Percentiles rank a stretch among this genome's conserved stretches.
Evolutionary conservation across 30 jellyfish, hydroid and myxozoan genomes (phyloP).

Genomic region (Nemopilema nomurai): DNA sequence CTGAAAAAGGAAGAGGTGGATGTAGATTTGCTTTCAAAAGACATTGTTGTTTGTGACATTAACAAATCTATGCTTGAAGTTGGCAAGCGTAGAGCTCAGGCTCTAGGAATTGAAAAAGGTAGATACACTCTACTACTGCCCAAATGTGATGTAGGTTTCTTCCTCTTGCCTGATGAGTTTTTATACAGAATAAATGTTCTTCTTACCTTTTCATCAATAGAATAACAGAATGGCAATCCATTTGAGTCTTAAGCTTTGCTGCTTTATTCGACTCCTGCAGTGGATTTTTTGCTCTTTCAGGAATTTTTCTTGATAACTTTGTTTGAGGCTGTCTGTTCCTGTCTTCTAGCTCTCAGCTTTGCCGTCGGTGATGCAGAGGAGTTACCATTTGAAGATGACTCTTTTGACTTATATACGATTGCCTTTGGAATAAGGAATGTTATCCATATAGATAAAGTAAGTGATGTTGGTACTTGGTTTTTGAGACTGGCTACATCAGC

Average conservation of each 20-base stretch:
- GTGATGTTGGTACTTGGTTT: no score
- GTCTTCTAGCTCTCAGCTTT: slow-evolving; percentile 40
- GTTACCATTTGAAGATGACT: slow-evolving; percentile 79
- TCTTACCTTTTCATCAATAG: no score
- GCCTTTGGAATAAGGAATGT: slow-evolving; percentile 98
- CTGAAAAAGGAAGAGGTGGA: slow-evolving; percentile 24
- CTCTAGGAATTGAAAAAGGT: slow-evolving; percentile 80
- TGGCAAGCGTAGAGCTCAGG: slow-evolving; percentile 84
- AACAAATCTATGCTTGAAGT: slow-evolving; percentile 96
- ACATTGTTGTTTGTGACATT: slow-evolving; percentile 83
- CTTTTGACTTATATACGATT: slow-evolving; percentile 82
- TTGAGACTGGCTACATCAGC: no score
- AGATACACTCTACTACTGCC: no score
- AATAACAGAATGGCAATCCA: no score
- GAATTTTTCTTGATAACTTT: no score
- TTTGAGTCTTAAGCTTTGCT: background rate
- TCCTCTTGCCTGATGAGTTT: no score
- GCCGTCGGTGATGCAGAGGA: slow-evolving; percentile 91
- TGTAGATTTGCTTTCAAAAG: slow-evolving; percentile 8
- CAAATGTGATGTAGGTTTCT: no score
- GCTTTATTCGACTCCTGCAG: no score
- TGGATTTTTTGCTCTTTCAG: background rate
- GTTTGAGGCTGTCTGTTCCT: no score
- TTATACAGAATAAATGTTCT: no score
- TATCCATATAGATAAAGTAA: slow-evolving; percentile 87